Evolutionary conservation across 1,140 invertebrate genomes (phyloP).

Genomic region (Heliconius himera): DNA sequence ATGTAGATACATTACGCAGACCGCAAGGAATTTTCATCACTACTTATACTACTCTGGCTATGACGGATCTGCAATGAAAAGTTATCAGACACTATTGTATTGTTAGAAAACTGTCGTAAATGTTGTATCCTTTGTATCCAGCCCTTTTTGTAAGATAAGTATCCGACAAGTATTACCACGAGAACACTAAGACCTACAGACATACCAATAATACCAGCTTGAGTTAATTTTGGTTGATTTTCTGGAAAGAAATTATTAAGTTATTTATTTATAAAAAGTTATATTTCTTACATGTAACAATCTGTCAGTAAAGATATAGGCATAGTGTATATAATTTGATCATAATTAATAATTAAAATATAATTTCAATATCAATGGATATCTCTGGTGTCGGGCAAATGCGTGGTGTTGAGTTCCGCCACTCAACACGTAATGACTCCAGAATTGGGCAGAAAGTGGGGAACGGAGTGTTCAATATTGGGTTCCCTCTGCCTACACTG

Average conservation of each 20-base stretch:
- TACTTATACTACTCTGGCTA: background rate
- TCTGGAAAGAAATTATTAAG: background rate
- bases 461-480: no score
- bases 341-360: no score
- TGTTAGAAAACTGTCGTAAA: background rate
- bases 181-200: slow-evolving; percentile 48
- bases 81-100: background rate
- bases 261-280: background rate
- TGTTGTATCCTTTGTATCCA: slow-evolving; percentile 28
- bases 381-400: no score
- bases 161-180: slow-evolving; percentile 43
- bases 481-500: no score
- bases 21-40: background rate
- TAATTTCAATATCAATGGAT: no score
- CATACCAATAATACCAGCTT: slow-evolving; percentile 59
- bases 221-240: slow-evolving; percentile 22
- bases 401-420: no score
- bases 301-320: no score
- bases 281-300: no score
- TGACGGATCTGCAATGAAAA: background rate
- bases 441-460: no score
- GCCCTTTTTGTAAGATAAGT: slow-evolving; percentile 50
- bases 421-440: no score
- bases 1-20: background rate
- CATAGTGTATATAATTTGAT: no score